Percentiles rank a stretch among this genome's conserved stretches.
Conservation (phyloP, 2,888 invertebrate species). For the Rhamnusium bicolor region DNA sequence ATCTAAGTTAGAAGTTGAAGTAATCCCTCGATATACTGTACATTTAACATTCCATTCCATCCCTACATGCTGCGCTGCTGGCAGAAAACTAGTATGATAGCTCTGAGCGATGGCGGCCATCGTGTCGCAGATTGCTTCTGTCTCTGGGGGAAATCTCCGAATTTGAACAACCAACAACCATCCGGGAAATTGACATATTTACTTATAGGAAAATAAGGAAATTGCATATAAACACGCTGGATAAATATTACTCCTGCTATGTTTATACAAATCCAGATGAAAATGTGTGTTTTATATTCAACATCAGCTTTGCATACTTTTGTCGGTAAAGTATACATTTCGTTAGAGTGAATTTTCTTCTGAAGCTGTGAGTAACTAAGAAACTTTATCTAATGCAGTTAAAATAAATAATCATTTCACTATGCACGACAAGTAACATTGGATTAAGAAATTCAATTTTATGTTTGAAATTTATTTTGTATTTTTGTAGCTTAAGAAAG, state of each 20-base stretch:
- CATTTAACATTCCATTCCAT: neutral
- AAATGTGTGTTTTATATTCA: neutral
- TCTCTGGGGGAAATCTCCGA: constrained; percentile 48
- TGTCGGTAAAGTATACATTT: neutral
- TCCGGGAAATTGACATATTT: constrained; percentile 53
- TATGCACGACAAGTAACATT: no score
- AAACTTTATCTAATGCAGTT: no score
- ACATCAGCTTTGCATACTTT: neutral
- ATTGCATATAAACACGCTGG: constrained; percentile 18
- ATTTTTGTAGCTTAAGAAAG: no score
- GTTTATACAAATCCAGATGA: neutral
- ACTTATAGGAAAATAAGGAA: constrained; percentile 43
- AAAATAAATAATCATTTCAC: no score
- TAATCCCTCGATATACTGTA: no score
- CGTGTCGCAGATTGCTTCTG: constrained; percentile 47
- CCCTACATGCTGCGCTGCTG: neutral
- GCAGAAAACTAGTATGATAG: constrained; percentile 30
- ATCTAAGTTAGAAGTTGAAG: no score
- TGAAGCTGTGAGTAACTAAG: no score
- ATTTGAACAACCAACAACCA: constrained; percentile 49
- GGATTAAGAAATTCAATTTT: no score
- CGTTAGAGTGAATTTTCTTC: no score
- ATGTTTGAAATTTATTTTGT: no score
- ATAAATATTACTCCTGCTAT: constrained; percentile 4
- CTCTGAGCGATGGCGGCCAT: constrained; percentile 43